These are phyloP conservation scores for western clawed frog (Xenopus tropicalis) DNA, from an alignment of 2,113 vertebrate species.

Conservation along the genomic window DNA sequence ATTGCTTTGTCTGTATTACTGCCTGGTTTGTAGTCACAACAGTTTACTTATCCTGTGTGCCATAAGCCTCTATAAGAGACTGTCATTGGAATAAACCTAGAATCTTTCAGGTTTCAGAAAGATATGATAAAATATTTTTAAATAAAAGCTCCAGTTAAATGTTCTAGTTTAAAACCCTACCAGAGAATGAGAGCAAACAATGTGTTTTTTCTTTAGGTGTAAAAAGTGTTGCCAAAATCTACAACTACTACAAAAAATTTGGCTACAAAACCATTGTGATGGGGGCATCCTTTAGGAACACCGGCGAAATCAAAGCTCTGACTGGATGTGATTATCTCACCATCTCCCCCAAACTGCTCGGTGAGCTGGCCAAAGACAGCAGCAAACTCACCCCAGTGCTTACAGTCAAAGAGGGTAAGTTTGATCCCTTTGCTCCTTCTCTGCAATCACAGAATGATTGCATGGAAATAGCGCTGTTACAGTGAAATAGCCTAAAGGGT, in stretches of 20 bases:
- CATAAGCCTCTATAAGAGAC: too few species aligned
- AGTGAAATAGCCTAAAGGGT: too few species aligned
- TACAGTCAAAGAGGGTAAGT: conserved; percentile 73
- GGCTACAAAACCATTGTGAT: conserved; percentile 93
- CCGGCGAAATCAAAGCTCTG: conserved; percentile 85
- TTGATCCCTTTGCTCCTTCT: not conserved
- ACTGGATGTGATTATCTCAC: conserved; percentile 94
- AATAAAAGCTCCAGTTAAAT: too few species aligned
- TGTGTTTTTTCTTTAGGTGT: conserved; percentile 69
- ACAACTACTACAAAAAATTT: conserved; percentile 97
- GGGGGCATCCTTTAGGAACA: conserved; percentile 96
- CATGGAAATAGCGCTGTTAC: too few species aligned
- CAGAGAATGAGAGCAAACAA: too few species aligned
- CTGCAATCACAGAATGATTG: not conserved
- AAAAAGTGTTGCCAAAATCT: conserved; percentile 90
- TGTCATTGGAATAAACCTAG: too few species aligned
- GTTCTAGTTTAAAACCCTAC: too few species aligned
- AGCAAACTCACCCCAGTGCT: conserved; percentile 64
- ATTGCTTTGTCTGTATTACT: too few species aligned
- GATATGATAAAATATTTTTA: too few species aligned
- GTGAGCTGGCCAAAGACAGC: conserved; percentile 83
- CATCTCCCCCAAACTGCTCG: conserved; percentile 86
- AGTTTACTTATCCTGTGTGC: too few species aligned
- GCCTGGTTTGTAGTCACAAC: too few species aligned
- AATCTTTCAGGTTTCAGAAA: too few species aligned